phyloP scores from a whole-genome alignment of 2,113 vertebrate species.

The Spheniscus mendiculus region DNA sequence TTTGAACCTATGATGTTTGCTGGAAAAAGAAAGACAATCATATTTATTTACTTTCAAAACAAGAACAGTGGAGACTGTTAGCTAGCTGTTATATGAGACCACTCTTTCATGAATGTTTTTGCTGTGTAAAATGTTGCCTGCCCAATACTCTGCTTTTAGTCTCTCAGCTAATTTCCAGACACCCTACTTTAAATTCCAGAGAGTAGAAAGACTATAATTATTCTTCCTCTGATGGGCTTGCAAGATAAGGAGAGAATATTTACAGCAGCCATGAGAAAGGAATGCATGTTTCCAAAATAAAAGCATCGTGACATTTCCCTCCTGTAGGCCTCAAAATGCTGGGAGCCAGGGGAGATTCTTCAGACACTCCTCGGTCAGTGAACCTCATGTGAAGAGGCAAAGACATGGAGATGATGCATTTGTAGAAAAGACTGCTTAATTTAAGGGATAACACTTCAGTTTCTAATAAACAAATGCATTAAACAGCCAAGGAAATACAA shows the following conservation, averaged over 20 bases:
- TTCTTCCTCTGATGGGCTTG: slow-evolving; percentile 4
- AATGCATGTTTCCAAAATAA: slow-evolving; percentile 38
- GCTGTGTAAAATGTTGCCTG: not conserved
- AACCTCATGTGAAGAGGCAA: not conserved
- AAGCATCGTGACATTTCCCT: slow-evolving; percentile 19
- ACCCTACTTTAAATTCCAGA: not conserved
- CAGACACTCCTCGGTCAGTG: not conserved
- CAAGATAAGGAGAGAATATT: slow-evolving; percentile 56
- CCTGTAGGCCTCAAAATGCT: not conserved
- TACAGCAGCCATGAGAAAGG: slow-evolving; percentile 61
- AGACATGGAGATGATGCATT: not conserved
- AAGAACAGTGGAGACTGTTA: not conserved
- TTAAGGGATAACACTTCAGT: not conserved
- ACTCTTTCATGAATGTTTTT: not conserved
- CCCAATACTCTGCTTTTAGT: not conserved
- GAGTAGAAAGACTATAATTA: not conserved
- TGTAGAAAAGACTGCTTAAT: not conserved
- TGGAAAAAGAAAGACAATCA: not conserved
- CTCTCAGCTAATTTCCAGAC: not conserved
- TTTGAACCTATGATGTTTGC: not conserved
- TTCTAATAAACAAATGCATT: not conserved
- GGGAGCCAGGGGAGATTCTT: not conserved
- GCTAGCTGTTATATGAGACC: not conserved
- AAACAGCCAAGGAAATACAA: not conserved
- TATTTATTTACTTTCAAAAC: not conserved